Conservation (phyloP, 2,888 invertebrate genomes). For the Melanchra persicariae region DNA sequence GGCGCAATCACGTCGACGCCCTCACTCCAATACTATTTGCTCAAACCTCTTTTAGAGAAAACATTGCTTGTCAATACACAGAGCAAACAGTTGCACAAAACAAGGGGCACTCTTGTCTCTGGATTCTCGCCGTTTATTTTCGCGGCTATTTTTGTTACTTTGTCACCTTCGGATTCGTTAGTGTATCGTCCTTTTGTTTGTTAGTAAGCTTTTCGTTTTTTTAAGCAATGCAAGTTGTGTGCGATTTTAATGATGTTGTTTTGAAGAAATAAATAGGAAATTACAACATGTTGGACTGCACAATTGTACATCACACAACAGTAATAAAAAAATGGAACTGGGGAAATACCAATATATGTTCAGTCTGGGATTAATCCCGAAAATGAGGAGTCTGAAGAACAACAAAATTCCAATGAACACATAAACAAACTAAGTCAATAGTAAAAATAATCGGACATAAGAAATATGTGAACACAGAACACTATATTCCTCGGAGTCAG, state of each 20-base stretch:
- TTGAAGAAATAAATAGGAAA: constrained; percentile 4
- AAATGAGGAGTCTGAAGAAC: constrained; percentile 53
- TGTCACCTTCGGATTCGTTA: constrained; percentile 73
- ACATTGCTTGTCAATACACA: constrained; percentile 87
- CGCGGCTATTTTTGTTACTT: constrained; percentile 55
- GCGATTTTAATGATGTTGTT: constrained; percentile 50
- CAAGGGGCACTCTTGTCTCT: constrained; percentile 70
- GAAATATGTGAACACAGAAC: constrained; percentile 76
- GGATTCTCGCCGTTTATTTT: constrained; percentile 76
- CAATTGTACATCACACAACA: background rate
- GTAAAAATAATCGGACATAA: constrained; percentile 70
- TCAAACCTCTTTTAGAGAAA: constrained; percentile 82
- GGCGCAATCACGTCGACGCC: constrained; percentile 83
- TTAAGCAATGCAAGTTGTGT: constrained; percentile 24
- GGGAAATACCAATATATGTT: background rate
- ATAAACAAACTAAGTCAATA: constrained; percentile 65
- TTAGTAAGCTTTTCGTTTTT: constrained; percentile 27
- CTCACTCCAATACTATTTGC: constrained; percentile 79
- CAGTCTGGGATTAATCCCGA: background rate
- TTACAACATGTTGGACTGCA: background rate
- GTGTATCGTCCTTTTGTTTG: constrained; percentile 40
- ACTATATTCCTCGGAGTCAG: constrained; percentile 77
- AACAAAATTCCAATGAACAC: constrained; percentile 65
- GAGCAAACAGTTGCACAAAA: constrained; percentile 80
- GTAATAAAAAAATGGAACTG: background rate